Evolutionary conservation across 1,140 invertebrate genomes (phyloP).

Genomic region (Sycophila sp.): DNA sequence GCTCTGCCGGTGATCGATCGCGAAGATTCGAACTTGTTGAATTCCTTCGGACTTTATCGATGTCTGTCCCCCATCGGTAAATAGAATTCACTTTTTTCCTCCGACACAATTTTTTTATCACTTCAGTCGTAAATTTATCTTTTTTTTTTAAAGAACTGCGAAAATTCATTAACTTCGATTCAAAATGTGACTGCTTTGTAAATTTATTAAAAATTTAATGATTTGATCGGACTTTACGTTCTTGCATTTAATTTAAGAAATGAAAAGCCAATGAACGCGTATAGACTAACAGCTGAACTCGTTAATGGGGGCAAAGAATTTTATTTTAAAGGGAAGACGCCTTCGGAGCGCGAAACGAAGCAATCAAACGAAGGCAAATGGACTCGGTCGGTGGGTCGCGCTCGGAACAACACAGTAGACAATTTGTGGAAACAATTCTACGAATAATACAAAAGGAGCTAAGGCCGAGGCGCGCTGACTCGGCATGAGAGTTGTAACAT

Average conservation of each 20-base stretch:
- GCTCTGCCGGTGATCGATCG: slow-evolving; percentile 17
- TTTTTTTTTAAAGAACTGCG: no score
- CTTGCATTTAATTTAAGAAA: no score
- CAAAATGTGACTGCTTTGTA: no score
- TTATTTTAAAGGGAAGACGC: no score
- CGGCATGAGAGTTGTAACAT: slow-evolving; percentile 36
- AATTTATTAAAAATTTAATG: no score
- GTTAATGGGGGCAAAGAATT: neutral
- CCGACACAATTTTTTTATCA: no score
- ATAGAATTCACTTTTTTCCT: neutral
- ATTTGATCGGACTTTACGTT: no score
- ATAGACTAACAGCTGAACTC: neutral
- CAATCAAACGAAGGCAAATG: slow-evolving; percentile 24
- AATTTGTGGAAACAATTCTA: slow-evolving; percentile 31
- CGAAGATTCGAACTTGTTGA: slow-evolving; percentile 8
- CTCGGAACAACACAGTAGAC: slow-evolving; percentile 26
- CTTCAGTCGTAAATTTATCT: no score
- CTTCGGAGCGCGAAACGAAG: slow-evolving; percentile 2
- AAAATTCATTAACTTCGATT: no score
- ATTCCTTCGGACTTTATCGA: slow-evolving; percentile 8
- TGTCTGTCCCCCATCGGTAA: no score
- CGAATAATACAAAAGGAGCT: slow-evolving; percentile 24
- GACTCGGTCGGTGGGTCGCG: neutral
- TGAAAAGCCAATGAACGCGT: no score
- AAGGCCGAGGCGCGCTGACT: neutral